These are phyloP conservation scores for Heteromurus nitidus DNA, from an alignment of 2,888 invertebrate species.

Conservation along the genomic window DNA sequence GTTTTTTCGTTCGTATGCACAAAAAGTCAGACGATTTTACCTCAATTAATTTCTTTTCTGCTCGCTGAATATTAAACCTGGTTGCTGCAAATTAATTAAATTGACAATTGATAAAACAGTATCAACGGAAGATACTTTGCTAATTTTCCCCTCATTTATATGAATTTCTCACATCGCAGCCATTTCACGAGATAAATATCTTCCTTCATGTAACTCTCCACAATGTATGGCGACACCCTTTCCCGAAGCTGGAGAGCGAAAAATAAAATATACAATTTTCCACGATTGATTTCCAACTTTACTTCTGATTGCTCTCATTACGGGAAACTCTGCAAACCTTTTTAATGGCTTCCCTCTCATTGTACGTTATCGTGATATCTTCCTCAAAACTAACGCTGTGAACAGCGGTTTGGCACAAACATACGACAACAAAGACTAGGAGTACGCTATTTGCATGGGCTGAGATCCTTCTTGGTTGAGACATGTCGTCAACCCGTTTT, in stretches of 20 bases:
- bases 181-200: slow-evolving; percentile 42
- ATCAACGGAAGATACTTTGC: not conserved
- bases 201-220: slow-evolving; percentile 39
- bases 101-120: not conserved
- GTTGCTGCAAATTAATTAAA: slow-evolving; percentile 12
- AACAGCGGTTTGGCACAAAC: not conserved
- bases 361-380: slow-evolving; percentile 24
- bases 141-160: too few relatives aligned
- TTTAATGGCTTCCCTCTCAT: slow-evolving; percentile 16
- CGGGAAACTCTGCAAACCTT: slow-evolving; percentile 7
- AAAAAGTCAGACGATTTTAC: too few relatives aligned
- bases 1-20: too few relatives aligned
- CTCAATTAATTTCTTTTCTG: slow-evolving; percentile 32
- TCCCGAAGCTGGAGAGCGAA: slow-evolving; percentile 12
- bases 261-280: too few relatives aligned
- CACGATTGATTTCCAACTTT: too few relatives aligned
- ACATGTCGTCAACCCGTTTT: not conserved
- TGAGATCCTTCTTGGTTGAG: not conserved
- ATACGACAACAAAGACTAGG: not conserved
- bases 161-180: slow-evolving; percentile 19
- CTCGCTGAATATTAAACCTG: slow-evolving; percentile 34
- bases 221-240: slow-evolving; percentile 15
- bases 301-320: not conserved
- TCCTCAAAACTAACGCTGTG: slow-evolving; percentile 46
- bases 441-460: not conserved